Conservation (phyloP, 2,888 invertebrate species). For the Fabriciana adippe region DNA sequence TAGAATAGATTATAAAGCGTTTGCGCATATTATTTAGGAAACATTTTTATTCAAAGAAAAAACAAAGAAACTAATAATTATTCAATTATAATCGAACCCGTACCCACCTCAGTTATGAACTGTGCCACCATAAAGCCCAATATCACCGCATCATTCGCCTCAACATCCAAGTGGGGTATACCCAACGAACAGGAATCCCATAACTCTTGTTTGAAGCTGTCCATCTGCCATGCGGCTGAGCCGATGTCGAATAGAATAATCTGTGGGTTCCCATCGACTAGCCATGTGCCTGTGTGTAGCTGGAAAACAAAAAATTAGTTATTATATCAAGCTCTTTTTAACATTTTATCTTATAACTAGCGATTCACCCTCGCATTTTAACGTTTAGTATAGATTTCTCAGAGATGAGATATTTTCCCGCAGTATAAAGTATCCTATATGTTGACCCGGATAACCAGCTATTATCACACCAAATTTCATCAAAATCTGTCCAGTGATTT, state of each 20-base stretch:
- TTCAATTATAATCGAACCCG: not conserved
- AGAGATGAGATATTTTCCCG: too few species aligned
- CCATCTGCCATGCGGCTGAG: conserved; percentile 97
- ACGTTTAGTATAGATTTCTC: too few species aligned
- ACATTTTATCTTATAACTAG: not conserved
- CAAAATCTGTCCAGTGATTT: too few species aligned
- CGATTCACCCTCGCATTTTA: not conserved
- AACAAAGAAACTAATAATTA: too few species aligned
- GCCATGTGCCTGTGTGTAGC: conserved; percentile 98
- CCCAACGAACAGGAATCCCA: conserved; percentile 95
- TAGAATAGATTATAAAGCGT: too few species aligned
- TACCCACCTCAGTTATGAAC: conserved; percentile 91
- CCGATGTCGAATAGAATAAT: conserved; percentile 98
- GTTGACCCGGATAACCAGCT: too few species aligned
- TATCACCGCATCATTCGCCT: conserved; percentile 98
- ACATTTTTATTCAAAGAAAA: too few species aligned
- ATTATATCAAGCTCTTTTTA: too few species aligned
- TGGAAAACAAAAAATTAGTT: conserved; percentile 53
- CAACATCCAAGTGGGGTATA: conserved; percentile 94
- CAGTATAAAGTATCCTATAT: too few species aligned
- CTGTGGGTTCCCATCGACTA: conserved; percentile 99
- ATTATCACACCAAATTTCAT: too few species aligned
- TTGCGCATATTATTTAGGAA: too few species aligned
- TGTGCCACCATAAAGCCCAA: conserved; percentile 97
- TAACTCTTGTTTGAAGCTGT: conserved; percentile 96